Percentiles rank a stretch among this genome's conserved stretches.
These are phyloP conservation scores for Choloepus didactylus DNA, from an alignment of 2,797 vertebrate genomes.

Conservation along the genomic window DNA sequence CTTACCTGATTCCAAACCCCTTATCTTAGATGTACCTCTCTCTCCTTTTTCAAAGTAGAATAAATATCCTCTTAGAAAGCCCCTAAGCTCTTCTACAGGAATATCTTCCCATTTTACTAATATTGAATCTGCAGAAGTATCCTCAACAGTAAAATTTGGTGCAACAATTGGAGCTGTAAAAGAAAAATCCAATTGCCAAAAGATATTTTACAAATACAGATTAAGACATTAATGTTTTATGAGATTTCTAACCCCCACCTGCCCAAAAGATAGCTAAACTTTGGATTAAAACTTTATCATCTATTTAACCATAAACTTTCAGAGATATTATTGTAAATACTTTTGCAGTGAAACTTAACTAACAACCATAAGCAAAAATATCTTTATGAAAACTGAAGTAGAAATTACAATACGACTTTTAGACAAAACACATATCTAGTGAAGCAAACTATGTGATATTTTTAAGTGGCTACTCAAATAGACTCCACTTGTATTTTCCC, in stretches of 20 bases:
- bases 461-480: background rate
- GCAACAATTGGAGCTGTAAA: slow-evolving; percentile 87
- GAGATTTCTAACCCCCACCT: background rate
- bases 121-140: slow-evolving; percentile 89
- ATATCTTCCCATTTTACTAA: slow-evolving; percentile 89
- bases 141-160: slow-evolving; percentile 88
- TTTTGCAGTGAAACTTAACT: background rate
- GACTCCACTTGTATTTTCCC: background rate
- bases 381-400: background rate
- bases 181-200: background rate
- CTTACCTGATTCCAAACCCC: slow-evolving; percentile 87
- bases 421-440: background rate
- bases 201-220: background rate
- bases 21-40: slow-evolving; percentile 85
- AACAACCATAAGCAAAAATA: background rate
- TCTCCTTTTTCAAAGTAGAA: slow-evolving; percentile 90
- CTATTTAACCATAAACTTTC: background rate
- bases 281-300: background rate
- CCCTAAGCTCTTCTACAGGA: slow-evolving; percentile 87
- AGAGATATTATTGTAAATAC: background rate
- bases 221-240: rapidly evolving
- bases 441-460: background rate
- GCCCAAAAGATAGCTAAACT: too few species aligned
- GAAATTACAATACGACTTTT: background rate
- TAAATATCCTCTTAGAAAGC: slow-evolving; percentile 89